Base-by-base conservation (phyloP, 1,140 invertebrate genomes). In the Helicoverpa armigera region DNA sequence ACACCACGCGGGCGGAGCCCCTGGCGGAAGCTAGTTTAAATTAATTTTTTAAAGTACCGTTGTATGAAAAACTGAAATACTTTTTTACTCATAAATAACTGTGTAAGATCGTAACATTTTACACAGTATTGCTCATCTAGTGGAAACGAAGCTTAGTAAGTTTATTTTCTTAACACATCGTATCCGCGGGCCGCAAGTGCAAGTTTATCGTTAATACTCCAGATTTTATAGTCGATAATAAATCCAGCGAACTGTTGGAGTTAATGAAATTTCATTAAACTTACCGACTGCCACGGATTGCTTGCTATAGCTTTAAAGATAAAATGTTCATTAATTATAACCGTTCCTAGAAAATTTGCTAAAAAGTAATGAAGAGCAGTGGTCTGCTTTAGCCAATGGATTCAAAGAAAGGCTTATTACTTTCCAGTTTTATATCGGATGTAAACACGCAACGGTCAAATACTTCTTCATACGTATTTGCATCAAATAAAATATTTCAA, bases 251-350 rank as follows among this genome's bases (percentile, higher is more conserved):
- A 79, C 65, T 51, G 80, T 78, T 77, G 2, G 67, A 67, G 83
- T 82, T 84, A 82, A 84, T 84, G 80, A 84, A 84, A 82, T 84
- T 84, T 82, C 67, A 80, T 80, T 77, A 77, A 84, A 79, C 58
- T 60, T 72, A 78, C 63, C 18, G 31, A 50, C 54, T 58, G 79
- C 58, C 16, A 48, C 3, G 67, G 67, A 82, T 78, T 82, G 13
- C 65, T 51, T 31, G 12, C 12, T 70, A 31, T 53, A 23, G 12
- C 13, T 54, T 14, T 53, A 23, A 70, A 70, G 48, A 70, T 70
- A 70, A 54, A 53, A 53, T 31, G 5, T 53, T 70, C 35, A 65
- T 16, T 35, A 70, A 29, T 70, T 70, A 53, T 18, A 12, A 23
- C 61, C 35, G 14, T 31, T 35, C 43, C 61, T 65, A n/a, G 4